Evolutionary conservation across 2,888 invertebrate species (phyloP).

Genomic region (Hymenopus coronatus): DNA sequence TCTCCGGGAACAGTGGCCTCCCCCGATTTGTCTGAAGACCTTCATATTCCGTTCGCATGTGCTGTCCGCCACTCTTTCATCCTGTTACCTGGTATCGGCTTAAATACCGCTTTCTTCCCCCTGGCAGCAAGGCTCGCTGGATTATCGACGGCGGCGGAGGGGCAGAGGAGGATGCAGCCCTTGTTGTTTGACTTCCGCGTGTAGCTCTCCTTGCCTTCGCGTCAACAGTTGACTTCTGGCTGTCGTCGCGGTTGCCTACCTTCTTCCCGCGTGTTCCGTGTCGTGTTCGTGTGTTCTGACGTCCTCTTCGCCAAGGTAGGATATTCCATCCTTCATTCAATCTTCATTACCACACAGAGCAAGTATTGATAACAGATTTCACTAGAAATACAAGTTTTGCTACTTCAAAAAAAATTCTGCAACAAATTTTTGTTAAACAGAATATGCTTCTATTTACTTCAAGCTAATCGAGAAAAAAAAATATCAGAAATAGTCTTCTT

Average conservation of each 20-base stretch:
- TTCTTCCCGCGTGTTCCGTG: not conserved
- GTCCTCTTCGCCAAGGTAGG: not conserved
- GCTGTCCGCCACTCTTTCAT: not conserved
- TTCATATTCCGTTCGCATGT: not conserved
- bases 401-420: too few species aligned
- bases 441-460: too few species aligned
- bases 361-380: too few species aligned
- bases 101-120: constrained; percentile 7
- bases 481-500: too few species aligned
- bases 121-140: not conserved
- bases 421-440: too few species aligned
- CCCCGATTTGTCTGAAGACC: not conserved
- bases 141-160: not conserved
- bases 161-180: not conserved
- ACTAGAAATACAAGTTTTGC: too few species aligned
- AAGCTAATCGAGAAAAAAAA: too few species aligned
- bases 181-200: constrained; percentile 8
- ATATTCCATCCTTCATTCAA: too few species aligned
- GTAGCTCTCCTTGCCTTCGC: not conserved
- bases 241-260: not conserved
- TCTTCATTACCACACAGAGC: too few species aligned
- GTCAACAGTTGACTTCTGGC: constrained; percentile 1
- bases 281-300: not conserved
- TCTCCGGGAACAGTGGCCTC: too few species aligned
- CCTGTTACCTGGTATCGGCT: not conserved